A percentile compares a stretch with the other conserved stretches of the same genome.
Conservation (phyloP, 2,797 vertebrate genomes). For the Onychomys leucogaster region DNA sequence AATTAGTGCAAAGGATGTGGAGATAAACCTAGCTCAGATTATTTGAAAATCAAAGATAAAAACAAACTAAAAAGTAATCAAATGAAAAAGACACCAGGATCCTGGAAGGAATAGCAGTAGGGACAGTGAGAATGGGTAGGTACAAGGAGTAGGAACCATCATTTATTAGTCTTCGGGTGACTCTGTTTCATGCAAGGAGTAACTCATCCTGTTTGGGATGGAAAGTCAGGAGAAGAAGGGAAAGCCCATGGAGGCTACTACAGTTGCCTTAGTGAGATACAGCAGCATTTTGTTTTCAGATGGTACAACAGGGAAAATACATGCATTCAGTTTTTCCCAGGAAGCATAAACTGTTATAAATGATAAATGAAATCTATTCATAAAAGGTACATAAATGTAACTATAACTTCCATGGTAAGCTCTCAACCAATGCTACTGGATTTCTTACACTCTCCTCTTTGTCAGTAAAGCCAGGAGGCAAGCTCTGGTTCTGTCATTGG, state of each 20-base stretch:
- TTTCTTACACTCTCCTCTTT: background rate
- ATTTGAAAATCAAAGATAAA: background rate
- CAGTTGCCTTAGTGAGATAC: background rate
- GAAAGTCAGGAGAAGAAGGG: background rate
- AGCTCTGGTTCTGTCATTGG: slow-evolving; percentile 80
- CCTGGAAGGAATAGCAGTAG: background rate
- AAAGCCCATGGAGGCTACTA: background rate
- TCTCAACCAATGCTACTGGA: background rate
- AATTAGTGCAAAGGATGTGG: background rate
- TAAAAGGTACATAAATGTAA: background rate
- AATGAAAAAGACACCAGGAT: background rate
- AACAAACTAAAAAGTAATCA: background rate
- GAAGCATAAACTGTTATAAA: background rate
- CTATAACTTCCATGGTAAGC: background rate
- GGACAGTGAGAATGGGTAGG: background rate
- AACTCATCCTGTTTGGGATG: background rate
- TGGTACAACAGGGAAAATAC: background rate
- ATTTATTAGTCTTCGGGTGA: background rate
- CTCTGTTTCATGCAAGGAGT: background rate
- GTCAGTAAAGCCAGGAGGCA: slow-evolving; percentile 68
- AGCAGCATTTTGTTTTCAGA: background rate
- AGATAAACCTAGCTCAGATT: background rate
- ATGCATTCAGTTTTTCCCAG: background rate
- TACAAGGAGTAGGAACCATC: background rate
- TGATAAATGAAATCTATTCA: background rate